phyloP scores from a whole-genome alignment of 2,797 vertebrate species.

The Cynopterus sphinx region DNA sequence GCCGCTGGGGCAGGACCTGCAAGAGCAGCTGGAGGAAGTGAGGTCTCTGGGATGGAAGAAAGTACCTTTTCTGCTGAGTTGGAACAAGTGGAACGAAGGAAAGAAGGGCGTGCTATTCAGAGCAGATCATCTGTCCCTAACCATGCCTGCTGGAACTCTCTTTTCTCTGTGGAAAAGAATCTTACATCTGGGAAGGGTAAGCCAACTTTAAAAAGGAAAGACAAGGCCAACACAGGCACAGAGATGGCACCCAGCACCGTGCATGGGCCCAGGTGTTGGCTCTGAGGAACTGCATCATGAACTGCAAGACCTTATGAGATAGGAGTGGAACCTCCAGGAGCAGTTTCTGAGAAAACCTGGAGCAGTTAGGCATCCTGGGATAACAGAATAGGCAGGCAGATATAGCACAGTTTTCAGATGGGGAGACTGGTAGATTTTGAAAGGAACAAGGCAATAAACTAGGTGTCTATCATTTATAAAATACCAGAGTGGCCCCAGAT shows the following conservation, averaged over 20 bases:
- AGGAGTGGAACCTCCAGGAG: accelerated
- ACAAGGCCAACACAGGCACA: not conserved
- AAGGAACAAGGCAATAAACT: not conserved
- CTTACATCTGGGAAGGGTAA: not conserved
- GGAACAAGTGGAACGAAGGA: not conserved
- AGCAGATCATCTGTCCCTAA: not conserved
- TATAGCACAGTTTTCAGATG: not conserved
- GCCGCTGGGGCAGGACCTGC: not conserved
- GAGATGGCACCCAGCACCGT: accelerated
- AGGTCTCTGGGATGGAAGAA: not conserved
- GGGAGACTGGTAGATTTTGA: not conserved
- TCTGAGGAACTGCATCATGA: not conserved
- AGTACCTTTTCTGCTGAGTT: not conserved
- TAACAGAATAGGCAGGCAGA: not conserved
- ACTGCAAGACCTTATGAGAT: not conserved
- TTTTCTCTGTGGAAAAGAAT: not conserved
- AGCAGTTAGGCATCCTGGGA: not conserved
- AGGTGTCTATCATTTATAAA: not conserved
- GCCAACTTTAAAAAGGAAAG: not conserved
- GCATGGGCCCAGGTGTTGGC: not conserved
- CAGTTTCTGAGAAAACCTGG: not conserved
- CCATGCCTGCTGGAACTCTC: not conserved
- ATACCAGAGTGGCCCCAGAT: not conserved
- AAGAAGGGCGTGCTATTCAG: not conserved
- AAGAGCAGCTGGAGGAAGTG: not conserved